A percentile compares a stretch with the other conserved stretches of the same genome.
These are phyloP conservation scores for Metellina segmentata DNA, from an alignment of 2,888 invertebrate genomes.

Conservation along the genomic window DNA sequence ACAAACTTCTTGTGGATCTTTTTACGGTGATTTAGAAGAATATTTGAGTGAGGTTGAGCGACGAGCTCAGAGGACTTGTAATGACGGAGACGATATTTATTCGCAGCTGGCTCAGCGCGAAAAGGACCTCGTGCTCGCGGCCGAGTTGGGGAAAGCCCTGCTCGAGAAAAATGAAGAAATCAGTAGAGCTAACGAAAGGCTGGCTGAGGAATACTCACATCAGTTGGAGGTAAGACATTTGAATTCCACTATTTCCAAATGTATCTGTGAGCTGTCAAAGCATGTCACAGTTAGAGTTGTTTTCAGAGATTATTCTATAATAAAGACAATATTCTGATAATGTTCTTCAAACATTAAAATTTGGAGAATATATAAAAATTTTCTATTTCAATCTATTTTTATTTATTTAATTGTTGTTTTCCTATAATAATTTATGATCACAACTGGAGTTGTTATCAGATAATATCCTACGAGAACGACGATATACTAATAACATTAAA, in stretches of 20 bases:
- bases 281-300: too few relatives aligned
- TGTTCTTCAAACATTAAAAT: too few relatives aligned
- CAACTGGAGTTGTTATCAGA: too few relatives aligned
- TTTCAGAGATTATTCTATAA: too few relatives aligned
- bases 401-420: too few relatives aligned
- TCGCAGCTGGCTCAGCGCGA: conserved; percentile 90
- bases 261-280: background rate
- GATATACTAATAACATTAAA: too few relatives aligned
- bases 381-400: too few relatives aligned
- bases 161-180: conserved; percentile 95
- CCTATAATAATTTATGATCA: too few relatives aligned
- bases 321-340: too few relatives aligned
- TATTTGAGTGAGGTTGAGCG: conserved; percentile 73
- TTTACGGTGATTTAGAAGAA: conserved; percentile 76
- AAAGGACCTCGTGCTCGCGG: conserved; percentile 93
- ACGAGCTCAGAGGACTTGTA: conserved; percentile 45
- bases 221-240: conserved; percentile 91
- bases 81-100: conserved; percentile 72
- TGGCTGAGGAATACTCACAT: conserved; percentile 91
- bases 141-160: conserved; percentile 95
- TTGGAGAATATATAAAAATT: too few relatives aligned
- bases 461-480: too few relatives aligned
- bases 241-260: background rate
- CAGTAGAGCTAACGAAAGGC: conserved; percentile 90
- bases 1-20: conserved; percentile 67